phyloP scores from a whole-genome alignment of 2,797 vertebrate genomes.

The Tragelaphus eurycerus region DNA sequence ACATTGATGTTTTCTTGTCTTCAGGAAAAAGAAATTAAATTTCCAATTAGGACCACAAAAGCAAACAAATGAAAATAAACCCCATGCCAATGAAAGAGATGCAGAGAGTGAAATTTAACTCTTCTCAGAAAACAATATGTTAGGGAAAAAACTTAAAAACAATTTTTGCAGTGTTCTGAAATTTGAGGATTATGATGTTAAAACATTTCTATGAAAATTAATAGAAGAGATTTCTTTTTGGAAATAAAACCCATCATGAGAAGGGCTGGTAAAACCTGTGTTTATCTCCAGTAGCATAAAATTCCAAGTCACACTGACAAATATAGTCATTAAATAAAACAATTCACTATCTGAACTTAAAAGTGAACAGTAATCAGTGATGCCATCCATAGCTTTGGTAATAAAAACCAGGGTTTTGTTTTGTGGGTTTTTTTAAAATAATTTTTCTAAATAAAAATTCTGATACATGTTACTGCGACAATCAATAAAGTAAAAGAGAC shows the following conservation, averaged over 20 bases:
- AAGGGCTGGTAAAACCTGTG: background rate
- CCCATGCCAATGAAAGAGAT: background rate
- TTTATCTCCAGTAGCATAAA: conserved; percentile 34
- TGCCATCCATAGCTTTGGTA: background rate
- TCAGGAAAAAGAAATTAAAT: conserved; percentile 16
- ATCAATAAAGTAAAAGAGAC: background rate
- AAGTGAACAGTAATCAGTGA: conserved; percentile 13
- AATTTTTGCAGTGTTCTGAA: conserved; percentile 43
- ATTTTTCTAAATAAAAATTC: background rate
- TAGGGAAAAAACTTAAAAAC: background rate
- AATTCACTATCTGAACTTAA: conserved; percentile 20
- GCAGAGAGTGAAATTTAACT: conserved; percentile 12
- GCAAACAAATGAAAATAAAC: conserved; percentile 29
- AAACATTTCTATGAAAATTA: conserved; percentile 24
- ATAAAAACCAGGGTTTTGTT: conserved; percentile 11
- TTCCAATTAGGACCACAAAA: conserved; percentile 3
- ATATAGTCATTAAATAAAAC: conserved; percentile 6
- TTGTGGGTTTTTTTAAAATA: background rate
- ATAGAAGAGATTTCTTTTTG: background rate
- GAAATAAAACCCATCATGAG: conserved; percentile 14
- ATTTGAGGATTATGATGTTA: conserved; percentile 13
- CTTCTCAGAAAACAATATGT: conserved; percentile 25
- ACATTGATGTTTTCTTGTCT: background rate
- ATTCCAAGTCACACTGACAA: background rate
- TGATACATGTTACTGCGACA: background rate